Conservation (phyloP, 1,140 invertebrate genomes). For the Lepidostoma basale region DNA sequence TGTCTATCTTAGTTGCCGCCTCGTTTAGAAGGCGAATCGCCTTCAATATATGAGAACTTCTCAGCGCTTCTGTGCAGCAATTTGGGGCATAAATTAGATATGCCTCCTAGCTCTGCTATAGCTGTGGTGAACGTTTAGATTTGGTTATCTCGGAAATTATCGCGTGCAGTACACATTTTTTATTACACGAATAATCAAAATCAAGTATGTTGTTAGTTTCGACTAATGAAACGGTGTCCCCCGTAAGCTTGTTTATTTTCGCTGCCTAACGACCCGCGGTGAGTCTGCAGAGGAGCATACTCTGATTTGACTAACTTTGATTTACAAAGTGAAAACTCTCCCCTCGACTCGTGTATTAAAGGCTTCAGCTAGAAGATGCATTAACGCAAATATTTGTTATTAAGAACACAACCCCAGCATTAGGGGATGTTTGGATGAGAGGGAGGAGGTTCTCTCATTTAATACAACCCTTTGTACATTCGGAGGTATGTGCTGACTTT, state of each 20-base stretch:
- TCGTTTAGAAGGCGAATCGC: too few species aligned
- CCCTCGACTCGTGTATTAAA: neutral
- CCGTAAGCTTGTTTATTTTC: neutral
- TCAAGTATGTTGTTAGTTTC: too few species aligned
- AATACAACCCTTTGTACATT: conserved; percentile 20
- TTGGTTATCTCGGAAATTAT: too few species aligned
- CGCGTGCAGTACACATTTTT: too few species aligned
- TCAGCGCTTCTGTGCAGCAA: too few species aligned
- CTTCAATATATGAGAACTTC: too few species aligned
- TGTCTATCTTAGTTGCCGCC: too few species aligned
- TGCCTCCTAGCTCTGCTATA: too few species aligned
- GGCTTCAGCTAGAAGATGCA: conserved; percentile 9
- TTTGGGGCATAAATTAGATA: too few species aligned
- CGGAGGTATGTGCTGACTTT: neutral
- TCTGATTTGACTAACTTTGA: conserved; percentile 16
- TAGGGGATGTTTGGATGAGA: neutral
- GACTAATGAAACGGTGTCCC: neutral
- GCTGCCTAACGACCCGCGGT: neutral
- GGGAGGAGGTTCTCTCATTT: conserved; percentile 1
- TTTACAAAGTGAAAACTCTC: conserved; percentile 7
- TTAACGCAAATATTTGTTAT: conserved; percentile 31
- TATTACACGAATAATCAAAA: too few species aligned
- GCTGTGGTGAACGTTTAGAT: too few species aligned
- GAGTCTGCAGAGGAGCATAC: neutral
- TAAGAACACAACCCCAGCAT: conserved; percentile 19